A percentile compares a stretch with the other conserved stretches of the same genome.
Conservation (phyloP, 2,797 vertebrate genomes). For the Sebastes variabilis region DNA sequence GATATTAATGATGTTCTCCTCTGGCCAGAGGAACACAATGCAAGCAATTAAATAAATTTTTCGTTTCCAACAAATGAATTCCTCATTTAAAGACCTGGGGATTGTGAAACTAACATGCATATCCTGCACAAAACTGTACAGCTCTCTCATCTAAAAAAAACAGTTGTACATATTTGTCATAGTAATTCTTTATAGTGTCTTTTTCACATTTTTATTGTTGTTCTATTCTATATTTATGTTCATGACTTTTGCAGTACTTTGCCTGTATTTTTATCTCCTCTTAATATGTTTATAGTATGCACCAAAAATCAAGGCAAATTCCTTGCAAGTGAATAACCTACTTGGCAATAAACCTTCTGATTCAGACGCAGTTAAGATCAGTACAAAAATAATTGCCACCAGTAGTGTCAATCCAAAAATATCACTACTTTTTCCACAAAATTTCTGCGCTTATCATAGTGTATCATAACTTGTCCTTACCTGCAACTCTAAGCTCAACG, state of each 20-base stretch:
- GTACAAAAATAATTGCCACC: neutral
- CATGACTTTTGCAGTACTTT: neutral
- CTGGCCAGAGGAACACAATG: neutral
- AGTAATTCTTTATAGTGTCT: neutral
- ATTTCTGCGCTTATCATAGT: neutral
- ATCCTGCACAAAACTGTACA: neutral
- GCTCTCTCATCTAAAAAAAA: neutral
- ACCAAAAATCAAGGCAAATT: neutral
- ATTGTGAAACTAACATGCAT: neutral
- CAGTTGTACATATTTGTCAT: neutral
- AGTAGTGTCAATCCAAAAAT: neutral
- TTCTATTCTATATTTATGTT: neutral
- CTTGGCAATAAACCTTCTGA: neutral
- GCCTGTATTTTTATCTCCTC: neutral
- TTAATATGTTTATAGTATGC: neutral
- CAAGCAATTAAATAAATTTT: neutral
- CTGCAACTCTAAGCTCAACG: constrained; percentile 87
- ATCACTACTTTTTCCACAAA: neutral
- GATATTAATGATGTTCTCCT: neutral
- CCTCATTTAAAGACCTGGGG: neutral
- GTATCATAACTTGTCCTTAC: constrained; percentile 69
- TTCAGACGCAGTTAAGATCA: neutral
- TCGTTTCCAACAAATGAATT: neutral
- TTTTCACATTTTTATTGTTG: neutral
- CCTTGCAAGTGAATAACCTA: neutral